phyloP scores from a whole-genome alignment of 2,797 vertebrate species.

The Manis javanica region DNA sequence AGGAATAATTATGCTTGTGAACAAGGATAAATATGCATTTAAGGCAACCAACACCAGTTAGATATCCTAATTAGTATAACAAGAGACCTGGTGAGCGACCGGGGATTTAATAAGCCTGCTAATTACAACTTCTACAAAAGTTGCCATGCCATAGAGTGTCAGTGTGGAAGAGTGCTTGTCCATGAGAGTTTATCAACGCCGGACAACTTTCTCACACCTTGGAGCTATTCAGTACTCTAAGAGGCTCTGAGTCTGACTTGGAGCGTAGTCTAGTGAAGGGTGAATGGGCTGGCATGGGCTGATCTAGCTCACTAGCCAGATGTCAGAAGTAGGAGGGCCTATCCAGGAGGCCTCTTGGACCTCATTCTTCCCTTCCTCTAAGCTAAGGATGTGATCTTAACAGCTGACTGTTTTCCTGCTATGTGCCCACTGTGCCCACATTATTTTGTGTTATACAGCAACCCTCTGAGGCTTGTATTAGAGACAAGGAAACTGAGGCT shows the following conservation, averaged over 20 bases:
- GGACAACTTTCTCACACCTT: not conserved
- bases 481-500: not conserved
- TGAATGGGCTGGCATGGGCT: not conserved
- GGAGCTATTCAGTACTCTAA: not conserved
- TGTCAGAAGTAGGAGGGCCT: not conserved
- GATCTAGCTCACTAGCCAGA: not conserved
- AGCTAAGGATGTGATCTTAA: not conserved
- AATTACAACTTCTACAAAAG: slow-evolving; percentile 62
- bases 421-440: too few relatives aligned
- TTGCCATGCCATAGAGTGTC: not conserved
- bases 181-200: not conserved
- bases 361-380: not conserved
- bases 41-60: slow-evolving; percentile 70
- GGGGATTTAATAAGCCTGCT: slow-evolving; percentile 60
- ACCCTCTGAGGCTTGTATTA: not conserved
- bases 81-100: slow-evolving; percentile 51
- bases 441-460: not conserved
- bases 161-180: not conserved
- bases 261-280: not conserved
- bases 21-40: slow-evolving; percentile 69
- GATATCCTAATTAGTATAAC: slow-evolving; percentile 65
- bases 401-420: not conserved
- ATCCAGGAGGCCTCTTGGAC: not conserved
- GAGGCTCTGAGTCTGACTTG: not conserved
- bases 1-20: slow-evolving; percentile 60